Base-by-base conservation (phyloP, 2,888 invertebrate species). In the Parnassius smintheus region DNA sequence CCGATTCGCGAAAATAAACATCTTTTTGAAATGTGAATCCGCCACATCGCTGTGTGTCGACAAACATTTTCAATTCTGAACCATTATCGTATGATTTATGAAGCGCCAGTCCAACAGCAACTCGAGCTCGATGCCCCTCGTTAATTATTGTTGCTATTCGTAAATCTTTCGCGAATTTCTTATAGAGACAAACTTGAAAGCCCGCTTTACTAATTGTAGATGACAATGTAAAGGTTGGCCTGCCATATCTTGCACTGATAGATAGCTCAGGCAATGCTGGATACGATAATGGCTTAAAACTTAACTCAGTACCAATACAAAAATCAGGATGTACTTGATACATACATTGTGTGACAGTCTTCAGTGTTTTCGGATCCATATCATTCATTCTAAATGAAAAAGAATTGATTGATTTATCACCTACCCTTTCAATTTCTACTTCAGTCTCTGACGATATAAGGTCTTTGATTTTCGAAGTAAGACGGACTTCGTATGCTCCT, bases 11-110 rank as follows among this genome's bases (percentile, higher is more conserved):
- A 62, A 91, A 86, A n/a, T 82, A 68, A 45, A 91, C 71, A 55
- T 91, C 88, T 68, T 82, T 89, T 64, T 90, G 83, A 55, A 81
- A 81, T 0, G 91, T 90, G 55, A 91, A 89, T 0, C 91, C 91
- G 2, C 88, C 90, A 58, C 90, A 88, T 49, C 81, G 82, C 71
- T 86, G 83, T 0, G 89, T 86, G 66, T 91, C 90, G 9, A 91
- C 83, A 65, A 91, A 91, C 58, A 91, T 78, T 74, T 89, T 90
- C 72, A 91, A 64, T 61, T 90, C 89, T 0, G 87, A 81, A 1
- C 85, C 85, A 13, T 49, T 49, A 4, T 71, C 65, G 65, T 82
- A 89, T 49, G 70, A 78, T 70, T 90, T 91, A 65, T 88, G 85
- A 22, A 91, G 62, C 13, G 86, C 91, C 9, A 91, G 69, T 9